These are phyloP conservation scores for Syrrhaptes paradoxus DNA, from an alignment of 2,113 vertebrate genomes.

Conservation along the genomic window DNA sequence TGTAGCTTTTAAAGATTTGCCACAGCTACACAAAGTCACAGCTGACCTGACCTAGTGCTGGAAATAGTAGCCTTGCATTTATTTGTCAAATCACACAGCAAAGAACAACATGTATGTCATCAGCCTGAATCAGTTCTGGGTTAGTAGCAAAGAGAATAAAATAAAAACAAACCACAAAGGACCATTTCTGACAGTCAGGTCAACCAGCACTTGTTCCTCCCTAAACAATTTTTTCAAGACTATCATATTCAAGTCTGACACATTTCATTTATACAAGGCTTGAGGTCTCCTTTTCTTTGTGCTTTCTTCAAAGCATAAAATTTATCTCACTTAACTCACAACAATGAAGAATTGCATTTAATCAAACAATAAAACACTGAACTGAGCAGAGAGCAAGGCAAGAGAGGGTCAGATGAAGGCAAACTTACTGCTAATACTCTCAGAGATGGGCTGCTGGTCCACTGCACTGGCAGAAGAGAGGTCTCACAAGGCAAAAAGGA, in stretches of 20 bases:
- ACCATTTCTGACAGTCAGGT: background rate
- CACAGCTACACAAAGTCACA: background rate
- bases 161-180: background rate
- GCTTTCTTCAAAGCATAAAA: background rate
- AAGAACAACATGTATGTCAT: rapidly evolving
- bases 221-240: background rate
- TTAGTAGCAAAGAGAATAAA: background rate
- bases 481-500: background rate
- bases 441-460: background rate
- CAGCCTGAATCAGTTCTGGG: background rate
- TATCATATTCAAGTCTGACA: rapidly evolving
- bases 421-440: background rate
- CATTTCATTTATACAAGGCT: background rate
- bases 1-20: background rate
- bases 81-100: background rate
- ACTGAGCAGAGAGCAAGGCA: background rate
- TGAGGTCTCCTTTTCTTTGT: background rate
- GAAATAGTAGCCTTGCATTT: background rate
- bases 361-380: background rate
- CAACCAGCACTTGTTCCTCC: background rate
- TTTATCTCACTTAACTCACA: background rate
- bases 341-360: background rate
- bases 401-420: background rate
- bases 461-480: background rate
- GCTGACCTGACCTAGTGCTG: background rate